Base-by-base conservation (phyloP, 2,888 invertebrate species). In the Platerodrilus igneus region DNA sequence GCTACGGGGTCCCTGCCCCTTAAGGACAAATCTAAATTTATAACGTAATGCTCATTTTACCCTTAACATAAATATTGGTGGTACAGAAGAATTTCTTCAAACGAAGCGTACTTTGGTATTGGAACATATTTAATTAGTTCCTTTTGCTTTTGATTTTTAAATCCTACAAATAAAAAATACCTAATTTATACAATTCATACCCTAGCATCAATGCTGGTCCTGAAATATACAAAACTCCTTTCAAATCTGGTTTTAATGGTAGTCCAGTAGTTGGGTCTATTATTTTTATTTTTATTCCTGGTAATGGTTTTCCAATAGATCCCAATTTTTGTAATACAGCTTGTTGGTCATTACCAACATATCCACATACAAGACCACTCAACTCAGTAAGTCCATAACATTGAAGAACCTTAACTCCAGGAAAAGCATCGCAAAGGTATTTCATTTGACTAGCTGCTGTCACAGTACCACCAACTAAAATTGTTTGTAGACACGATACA, bases 191-290 rank as follows among this genome's bases (percentile, higher is more conserved):
- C 22, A 7, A 3, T 31, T n/a, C n/a, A 45, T 50, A 63, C 63
- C 63, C 62, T 13, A 60, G 39, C 62, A 63, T 62, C 3, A 59
- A 17, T 20, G 58, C 56, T 18, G 60, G 58, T 7, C 59, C 58
- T 9, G 47, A 38, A 22, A 58, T 57, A 15, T 56, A 49, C 3
- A 65, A 21, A 40, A 64, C 63, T 2, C 64, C 65, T 45, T 53
- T 57, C 32, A 44, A 44, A 18, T 57, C 50, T 4, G 52, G 41
- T 0, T 49, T 55, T 3, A 60, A 29, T 1, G 41, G 23, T 34
- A 56, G 45, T 30, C 54, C 50, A 1, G 55, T 59, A 3, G 49
- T 39, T n/a, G n/a, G n/a, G 40, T 62, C 57, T 2, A 60, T 41
- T 18, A 65, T 50, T 44, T 55, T 57, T 3, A 60, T 38, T 37